Conservation (phyloP, 2,888 invertebrate genomes). For the Chorisops tibialis region DNA sequence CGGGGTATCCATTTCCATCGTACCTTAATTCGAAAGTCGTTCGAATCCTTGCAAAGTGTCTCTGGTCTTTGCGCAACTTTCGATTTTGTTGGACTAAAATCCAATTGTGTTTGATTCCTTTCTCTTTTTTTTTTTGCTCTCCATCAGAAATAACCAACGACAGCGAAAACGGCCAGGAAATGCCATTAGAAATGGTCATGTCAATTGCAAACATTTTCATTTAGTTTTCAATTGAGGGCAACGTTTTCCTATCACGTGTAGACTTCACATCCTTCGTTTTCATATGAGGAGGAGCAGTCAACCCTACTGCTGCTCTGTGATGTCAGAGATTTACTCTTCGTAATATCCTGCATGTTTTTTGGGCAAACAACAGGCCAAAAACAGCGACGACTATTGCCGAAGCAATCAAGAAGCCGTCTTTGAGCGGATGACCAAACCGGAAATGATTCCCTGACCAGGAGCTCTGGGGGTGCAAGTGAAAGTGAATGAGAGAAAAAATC, state of each 20-base stretch:
- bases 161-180: conserved; percentile 10
- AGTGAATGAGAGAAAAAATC: no score
- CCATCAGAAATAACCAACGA: not conserved
- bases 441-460: conserved; percentile 3
- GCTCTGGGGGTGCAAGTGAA: not conserved
- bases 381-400: no score
- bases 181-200: conserved; percentile 28
- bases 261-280: not conserved
- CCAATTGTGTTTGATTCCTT: conserved; percentile 8
- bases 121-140: not conserved
- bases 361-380: not conserved
- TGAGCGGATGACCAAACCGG: not conserved
- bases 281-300: not conserved
- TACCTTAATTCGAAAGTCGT: conserved; percentile 1
- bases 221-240: conserved; percentile 31
- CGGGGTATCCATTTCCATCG: not conserved
- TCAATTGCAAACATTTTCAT: conserved; percentile 33
- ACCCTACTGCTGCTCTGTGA: conserved; percentile 3
- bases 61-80: conserved; percentile 1
- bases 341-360: conserved; percentile 2
- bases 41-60: conserved; percentile 7
- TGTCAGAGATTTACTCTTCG: not conserved
- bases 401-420: not conserved
- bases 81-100: not conserved
- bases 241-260: conserved; percentile 13